Conservation (phyloP, 1,140 invertebrate species). For the Orchesella cincta region DNA sequence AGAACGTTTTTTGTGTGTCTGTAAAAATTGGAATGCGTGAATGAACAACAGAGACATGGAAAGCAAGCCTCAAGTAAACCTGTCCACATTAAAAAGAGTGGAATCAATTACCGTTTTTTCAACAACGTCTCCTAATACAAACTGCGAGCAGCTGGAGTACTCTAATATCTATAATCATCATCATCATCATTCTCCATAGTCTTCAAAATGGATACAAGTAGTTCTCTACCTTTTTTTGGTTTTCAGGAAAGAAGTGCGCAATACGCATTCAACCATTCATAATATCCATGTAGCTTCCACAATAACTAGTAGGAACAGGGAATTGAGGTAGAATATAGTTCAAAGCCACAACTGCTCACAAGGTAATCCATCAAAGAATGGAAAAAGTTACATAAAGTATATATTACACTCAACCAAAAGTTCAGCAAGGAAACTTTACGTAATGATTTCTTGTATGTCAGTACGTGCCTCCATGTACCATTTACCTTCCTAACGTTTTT, state of each 20-base stretch:
- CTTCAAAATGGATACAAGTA: not conserved
- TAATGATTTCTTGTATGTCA: not conserved
- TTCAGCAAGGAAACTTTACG: not conserved
- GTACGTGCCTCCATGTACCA: not conserved
- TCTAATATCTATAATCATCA: not conserved
- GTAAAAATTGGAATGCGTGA: not conserved
- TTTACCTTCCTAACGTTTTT: not conserved
- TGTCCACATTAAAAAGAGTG: not conserved
- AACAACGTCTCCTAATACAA: not conserved
- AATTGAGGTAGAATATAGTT: not conserved
- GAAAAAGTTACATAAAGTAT: conserved; percentile 7
- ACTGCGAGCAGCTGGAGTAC: not conserved
- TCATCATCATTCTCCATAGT: conserved; percentile 1
- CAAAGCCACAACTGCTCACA: conserved; percentile 7
- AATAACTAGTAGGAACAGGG: not conserved
- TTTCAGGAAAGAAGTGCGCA: not conserved
- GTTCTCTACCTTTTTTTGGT: not conserved
- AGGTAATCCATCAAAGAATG: conserved; percentile 7
- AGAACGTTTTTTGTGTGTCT: not conserved
- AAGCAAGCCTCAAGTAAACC: too few relatives aligned
- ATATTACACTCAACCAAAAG: not conserved
- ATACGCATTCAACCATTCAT: not conserved
- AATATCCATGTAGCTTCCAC: not conserved
- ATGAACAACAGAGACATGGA: not conserved
- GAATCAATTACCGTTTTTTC: conserved; percentile 1